Conservation (phyloP, 2,888 invertebrate species). For the Cheilosia variabilis region DNA sequence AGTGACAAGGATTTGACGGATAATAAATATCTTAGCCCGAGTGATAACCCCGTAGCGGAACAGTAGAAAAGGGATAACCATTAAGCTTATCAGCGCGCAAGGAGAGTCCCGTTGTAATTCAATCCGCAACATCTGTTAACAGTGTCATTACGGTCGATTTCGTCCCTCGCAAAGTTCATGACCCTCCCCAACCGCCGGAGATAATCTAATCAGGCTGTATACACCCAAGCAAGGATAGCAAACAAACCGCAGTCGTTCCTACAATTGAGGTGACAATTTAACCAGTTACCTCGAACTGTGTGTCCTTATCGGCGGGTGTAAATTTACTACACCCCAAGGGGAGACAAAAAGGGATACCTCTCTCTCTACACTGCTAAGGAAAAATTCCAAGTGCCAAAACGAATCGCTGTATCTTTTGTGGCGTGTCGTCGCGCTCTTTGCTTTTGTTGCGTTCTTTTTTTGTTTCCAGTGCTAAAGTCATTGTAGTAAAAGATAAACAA, state of each 20-base stretch:
- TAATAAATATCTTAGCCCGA: slow-evolving; percentile 48
- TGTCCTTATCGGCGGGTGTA: slow-evolving; percentile 60
- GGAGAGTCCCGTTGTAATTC: slow-evolving; percentile 39
- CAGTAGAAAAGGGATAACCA: slow-evolving; percentile 47
- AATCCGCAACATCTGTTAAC: slow-evolving; percentile 69
- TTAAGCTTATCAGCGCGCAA: slow-evolving; percentile 53
- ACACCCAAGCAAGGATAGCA: slow-evolving; percentile 50
- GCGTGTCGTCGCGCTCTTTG: slow-evolving; percentile 30
- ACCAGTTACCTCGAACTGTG: slow-evolving; percentile 54
- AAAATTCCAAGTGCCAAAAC: slow-evolving; percentile 47
- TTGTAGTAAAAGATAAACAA: slow-evolving; percentile 71
- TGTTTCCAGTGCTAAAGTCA: slow-evolving; percentile 35
- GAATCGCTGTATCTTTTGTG: slow-evolving; percentile 65
- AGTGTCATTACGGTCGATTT: slow-evolving; percentile 52
- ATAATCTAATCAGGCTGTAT: slow-evolving; percentile 49
- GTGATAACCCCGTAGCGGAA: slow-evolving; percentile 31
- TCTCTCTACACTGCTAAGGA: slow-evolving; percentile 40
- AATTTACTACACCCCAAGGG: slow-evolving; percentile 57
- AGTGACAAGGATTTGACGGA: slow-evolving; percentile 72
- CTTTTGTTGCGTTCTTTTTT: slow-evolving; percentile 21
- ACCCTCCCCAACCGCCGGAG: background rate
- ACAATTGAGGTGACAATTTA: slow-evolving; percentile 64
- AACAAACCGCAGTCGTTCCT: slow-evolving; percentile 20
- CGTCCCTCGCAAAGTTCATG: slow-evolving; percentile 47
- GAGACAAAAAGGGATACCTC: slow-evolving; percentile 11